These are phyloP conservation scores for Endomychus coccineus DNA, from an alignment of 2,888 invertebrate genomes.

Conservation along the genomic window DNA sequence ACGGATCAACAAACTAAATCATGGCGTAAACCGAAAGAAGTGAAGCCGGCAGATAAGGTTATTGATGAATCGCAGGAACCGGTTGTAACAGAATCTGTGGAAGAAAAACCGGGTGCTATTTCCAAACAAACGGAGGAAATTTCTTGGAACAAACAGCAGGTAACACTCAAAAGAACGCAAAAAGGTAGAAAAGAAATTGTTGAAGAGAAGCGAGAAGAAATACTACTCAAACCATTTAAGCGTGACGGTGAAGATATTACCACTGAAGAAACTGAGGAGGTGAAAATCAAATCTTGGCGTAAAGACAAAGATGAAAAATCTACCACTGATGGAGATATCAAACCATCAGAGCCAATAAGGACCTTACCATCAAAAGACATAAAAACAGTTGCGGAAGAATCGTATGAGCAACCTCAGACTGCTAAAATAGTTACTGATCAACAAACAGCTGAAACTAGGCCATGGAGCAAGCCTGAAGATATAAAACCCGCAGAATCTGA, in stretches of 20 bases:
- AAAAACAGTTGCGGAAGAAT: slow-evolving; percentile 9
- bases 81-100: slow-evolving; percentile 9
- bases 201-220: slow-evolving; percentile 39
- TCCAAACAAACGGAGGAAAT: too few species aligned
- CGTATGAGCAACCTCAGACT: too few species aligned
- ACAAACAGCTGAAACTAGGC: too few species aligned
- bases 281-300: too few species aligned
- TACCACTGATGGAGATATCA: too few species aligned
- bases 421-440: too few species aligned
- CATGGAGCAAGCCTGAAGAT: background rate
- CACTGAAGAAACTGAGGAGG: slow-evolving; percentile 15
- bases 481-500: slow-evolving; percentile 7
- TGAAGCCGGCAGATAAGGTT: slow-evolving; percentile 5
- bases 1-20: too few species aligned
- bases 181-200: slow-evolving; percentile 34
- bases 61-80: slow-evolving; percentile 10
- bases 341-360: too few species aligned
- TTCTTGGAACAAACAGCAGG: slow-evolving; percentile 56
- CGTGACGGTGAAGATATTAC: too few species aligned
- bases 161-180: slow-evolving; percentile 43
- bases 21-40: background rate
- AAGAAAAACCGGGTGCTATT: too few species aligned
- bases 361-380: too few species aligned
- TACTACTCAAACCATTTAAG: slow-evolving; percentile 47
- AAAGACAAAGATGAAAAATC: too few species aligned